phyloP scores from a whole-genome alignment of 1,140 invertebrate genomes.

The Leptopilina boulardi region DNA sequence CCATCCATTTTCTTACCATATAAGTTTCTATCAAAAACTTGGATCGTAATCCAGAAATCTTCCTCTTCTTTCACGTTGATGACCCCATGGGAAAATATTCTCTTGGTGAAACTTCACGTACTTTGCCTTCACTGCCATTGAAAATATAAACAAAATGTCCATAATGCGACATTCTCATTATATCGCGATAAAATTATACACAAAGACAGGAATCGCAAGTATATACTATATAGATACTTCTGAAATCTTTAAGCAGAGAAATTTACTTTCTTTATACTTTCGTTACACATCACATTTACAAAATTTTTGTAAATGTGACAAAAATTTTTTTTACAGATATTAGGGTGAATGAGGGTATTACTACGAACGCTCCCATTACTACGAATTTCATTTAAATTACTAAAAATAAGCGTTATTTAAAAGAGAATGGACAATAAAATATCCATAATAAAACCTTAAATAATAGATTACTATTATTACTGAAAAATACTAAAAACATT shows the following conservation, averaged over 20 bases:
- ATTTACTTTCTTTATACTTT: too few species aligned
- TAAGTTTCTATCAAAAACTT: constrained; percentile 72
- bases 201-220: background rate
- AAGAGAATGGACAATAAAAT: too few species aligned
- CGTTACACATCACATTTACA: too few species aligned
- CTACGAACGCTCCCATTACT: too few species aligned
- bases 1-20: constrained; percentile 72
- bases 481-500: too few species aligned
- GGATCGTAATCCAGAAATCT: constrained; percentile 73
- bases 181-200: constrained; percentile 14
- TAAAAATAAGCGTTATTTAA: too few species aligned
- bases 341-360: too few species aligned
- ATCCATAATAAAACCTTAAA: too few species aligned
- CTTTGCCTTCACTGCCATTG: constrained; percentile 35
- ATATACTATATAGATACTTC: constrained; percentile 8
- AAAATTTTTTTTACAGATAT: too few species aligned
- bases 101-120: constrained; percentile 64
- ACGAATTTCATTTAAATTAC: too few species aligned
- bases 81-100: constrained; percentile 65
- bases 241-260: background rate
- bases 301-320: too few species aligned
- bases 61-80: constrained; percentile 53
- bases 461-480: too few species aligned
- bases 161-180: background rate
- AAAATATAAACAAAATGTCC: background rate